Evolutionary conservation across 2,888 invertebrate genomes (phyloP).

Genomic region (Lathronympha strigana): DNA sequence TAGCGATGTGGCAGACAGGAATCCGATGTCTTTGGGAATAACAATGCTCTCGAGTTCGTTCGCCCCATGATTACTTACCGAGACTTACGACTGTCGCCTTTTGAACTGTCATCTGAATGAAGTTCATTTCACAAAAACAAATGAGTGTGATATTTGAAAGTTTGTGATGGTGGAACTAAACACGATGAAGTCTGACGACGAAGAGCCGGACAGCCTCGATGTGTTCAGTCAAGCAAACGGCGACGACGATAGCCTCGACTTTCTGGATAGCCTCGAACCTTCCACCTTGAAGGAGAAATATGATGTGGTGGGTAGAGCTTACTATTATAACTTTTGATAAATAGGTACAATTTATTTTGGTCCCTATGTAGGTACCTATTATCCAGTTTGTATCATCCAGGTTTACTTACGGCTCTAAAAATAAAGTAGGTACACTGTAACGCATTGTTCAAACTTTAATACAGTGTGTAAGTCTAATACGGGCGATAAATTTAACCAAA

Average conservation of each 20-base stretch:
- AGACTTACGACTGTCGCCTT: constrained; percentile 58
- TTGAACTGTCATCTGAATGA: constrained; percentile 58
- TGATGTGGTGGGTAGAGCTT: constrained; percentile 59
- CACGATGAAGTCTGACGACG: constrained; percentile 68
- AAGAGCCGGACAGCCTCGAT: constrained; percentile 73
- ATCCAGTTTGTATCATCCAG: too few relatives aligned
- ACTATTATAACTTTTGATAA: not conserved
- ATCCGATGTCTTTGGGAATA: constrained; percentile 76
- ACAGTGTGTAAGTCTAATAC: too few relatives aligned
- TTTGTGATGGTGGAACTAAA: constrained; percentile 70
- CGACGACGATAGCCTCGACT: constrained; percentile 57
- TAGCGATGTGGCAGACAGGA: constrained; percentile 64
- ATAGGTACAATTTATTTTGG: not conserved
- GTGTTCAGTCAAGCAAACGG: constrained; percentile 61
- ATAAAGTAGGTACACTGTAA: too few relatives aligned
- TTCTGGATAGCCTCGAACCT: constrained; percentile 76
- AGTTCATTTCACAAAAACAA: constrained; percentile 10
- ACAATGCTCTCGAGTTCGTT: constrained; percentile 76
- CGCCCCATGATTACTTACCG: constrained; percentile 71
- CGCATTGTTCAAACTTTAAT: too few relatives aligned
- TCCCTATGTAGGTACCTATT: too few relatives aligned
- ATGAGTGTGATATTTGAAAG: constrained; percentile 17
- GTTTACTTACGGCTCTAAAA: too few relatives aligned
- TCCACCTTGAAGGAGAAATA: constrained; percentile 63
- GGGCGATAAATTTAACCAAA: too few relatives aligned